Evolutionary conservation across 1,140 invertebrate genomes (phyloP), one percentile per base, ranked within the genome.

Genomic region (Rhizoglyphus robini): DNA sequence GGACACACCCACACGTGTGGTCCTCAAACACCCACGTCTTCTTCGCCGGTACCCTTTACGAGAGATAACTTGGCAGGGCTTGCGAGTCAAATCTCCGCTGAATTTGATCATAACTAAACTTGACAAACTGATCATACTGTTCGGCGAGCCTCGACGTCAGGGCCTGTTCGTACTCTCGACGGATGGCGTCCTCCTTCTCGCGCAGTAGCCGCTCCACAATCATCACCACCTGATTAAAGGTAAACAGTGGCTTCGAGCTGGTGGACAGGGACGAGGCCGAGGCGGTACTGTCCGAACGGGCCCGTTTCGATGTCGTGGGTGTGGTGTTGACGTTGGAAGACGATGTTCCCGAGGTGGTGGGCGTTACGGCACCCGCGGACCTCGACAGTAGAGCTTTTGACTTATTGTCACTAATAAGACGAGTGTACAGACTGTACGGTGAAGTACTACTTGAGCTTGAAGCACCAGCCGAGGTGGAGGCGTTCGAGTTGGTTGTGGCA

Each of bases 51-150:
- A n/a, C n/a, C n/a, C n/a, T 25, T 25, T 65, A 69, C 18, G 68
- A 69, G 5, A 69, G 61, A 51, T 69, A 69, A 57, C 68, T 69
- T 27, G 67, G 66, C 58, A 60, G 27, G 2, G 71, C 65, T 69
- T 76, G 75, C 65, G 78, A 77, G 77, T 86, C 83, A 75, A 89
- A 90, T 76, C 84, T 83, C 77, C 85, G 87, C 73, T 90, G 88
- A 73, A 96, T 88, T 81, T 96, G 93, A 79, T 97, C 93, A 74
- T 91, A 88, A 69, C 92, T 96, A 77, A 96, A 96, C 77, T 92
- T 94, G 25, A 96, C 89, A 78, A 96, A 96, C 71, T 90, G 87
- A 78, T 96, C 92, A 75, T 96, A 96, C 77, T 97, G 93, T 78
- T 97, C 93, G 75, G 72, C n/a, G 70, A 96, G 81, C 79, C 96